These are phyloP conservation scores for Luscinia megarhynchos DNA, from an alignment of 2,797 vertebrate genomes.

Conservation along the genomic window DNA sequence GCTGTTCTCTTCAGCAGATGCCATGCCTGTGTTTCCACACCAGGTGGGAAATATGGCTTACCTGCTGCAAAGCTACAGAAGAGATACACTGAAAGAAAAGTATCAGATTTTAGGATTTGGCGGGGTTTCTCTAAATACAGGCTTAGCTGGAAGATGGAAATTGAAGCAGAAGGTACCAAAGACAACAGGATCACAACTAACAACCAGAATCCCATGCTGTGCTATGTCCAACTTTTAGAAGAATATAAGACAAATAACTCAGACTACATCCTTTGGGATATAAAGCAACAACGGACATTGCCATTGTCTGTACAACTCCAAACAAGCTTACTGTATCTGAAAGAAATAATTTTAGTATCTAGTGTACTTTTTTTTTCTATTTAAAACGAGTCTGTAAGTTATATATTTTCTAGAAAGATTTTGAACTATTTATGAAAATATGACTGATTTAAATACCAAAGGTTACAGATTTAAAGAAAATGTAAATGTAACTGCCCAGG, in stretches of 20 bases:
- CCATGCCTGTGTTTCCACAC: background rate
- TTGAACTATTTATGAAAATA: background rate
- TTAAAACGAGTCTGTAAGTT: background rate
- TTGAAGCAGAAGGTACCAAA: background rate
- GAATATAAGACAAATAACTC: background rate
- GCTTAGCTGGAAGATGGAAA: background rate
- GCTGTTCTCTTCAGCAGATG: background rate
- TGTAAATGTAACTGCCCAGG: background rate
- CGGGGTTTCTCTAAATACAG: rapidly evolving
- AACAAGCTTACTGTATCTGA: background rate
- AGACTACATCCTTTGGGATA: background rate
- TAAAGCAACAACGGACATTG: background rate
- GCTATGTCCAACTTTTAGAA: background rate
- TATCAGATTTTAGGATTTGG: background rate
- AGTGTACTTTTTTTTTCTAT: background rate
- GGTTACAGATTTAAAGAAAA: background rate
- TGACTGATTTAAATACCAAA: background rate
- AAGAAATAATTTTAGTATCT: background rate
- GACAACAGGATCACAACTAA: background rate
- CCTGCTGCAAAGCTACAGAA: background rate
- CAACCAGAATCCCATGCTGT: background rate
- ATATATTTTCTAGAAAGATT: background rate
- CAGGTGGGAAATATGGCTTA: background rate
- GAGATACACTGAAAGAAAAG: background rate
- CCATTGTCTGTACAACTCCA: background rate